Evolutionary conservation across 53 echinoderm and acorn worm genomes (phyloP), one percentile per base, ranked within the genome.

Genomic region (Luidia sarsii): DNA sequence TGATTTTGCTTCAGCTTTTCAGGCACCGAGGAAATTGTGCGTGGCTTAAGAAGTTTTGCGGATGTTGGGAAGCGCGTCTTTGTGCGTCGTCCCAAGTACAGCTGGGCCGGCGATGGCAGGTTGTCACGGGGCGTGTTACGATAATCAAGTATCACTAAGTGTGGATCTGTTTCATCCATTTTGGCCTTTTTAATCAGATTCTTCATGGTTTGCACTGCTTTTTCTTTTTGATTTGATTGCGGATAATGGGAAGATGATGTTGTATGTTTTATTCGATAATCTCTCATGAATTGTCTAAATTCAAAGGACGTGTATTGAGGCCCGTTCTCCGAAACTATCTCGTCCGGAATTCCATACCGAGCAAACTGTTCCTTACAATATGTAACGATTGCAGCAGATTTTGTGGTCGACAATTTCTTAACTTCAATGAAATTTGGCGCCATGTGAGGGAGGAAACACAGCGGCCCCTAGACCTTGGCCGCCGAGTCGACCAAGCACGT

Each of bases 401-500:
- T 64, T 0, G 65, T 75, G 39, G 18, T 39, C 10, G 43, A 23
- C 27, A 83, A 29, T 50, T 83, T 86, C 29, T 59, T 61, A 3
- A 92, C 54, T 50, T 92, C 83, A 48, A 89, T 63, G 57, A 36
- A 89, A 63, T 54, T 85, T n/a, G n/a, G n/a, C n/a, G n/a, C n/a
- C n/a, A n/a, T n/a, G n/a, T n/a, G n/a, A n/a, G n/a, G n/a, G n/a
- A n/a, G n/a, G n/a, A n/a, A n/a, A n/a, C n/a, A n/a, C n/a, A n/a
- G n/a, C n/a, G n/a, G n/a, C n/a, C n/a, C n/a, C n/a, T n/a, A n/a
- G n/a, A n/a, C n/a, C n/a, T n/a, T n/a, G n/a, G n/a, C n/a, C n/a
- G n/a, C n/a, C n/a, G n/a, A n/a, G n/a, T n/a, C n/a, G n/a, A n/a
- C n/a, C n/a, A n/a, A n/a, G n/a, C n/a, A n/a, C n/a, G n/a, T n/a